Evolutionary conservation across 53 echinoderm and acorn worm genomes (phyloP).

Genomic region (Actinopyga echinites): DNA sequence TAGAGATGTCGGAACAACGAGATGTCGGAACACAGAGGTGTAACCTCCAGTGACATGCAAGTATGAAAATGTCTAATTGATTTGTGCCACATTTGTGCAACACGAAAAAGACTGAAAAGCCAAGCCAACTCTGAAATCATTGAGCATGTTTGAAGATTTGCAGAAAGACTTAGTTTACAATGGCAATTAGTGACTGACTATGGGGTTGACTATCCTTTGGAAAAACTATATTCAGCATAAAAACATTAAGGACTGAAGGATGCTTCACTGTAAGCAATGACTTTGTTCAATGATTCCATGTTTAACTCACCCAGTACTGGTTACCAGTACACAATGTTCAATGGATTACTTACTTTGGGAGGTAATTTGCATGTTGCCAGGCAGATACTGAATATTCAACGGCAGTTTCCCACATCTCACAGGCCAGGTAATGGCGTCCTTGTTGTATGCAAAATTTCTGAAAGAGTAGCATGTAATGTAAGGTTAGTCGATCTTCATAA

Average conservation of each 20-base stretch:
- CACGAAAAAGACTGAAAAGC: no score
- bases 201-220: no score
- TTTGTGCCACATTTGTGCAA: no score
- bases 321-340: not conserved
- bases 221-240: not conserved
- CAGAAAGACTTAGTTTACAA: no score
- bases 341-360: slow-evolving; percentile 76
- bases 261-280: not conserved
- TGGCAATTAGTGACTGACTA: no score
- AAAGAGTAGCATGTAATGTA: not conserved
- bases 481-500: no score
- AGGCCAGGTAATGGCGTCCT: slow-evolving; percentile 73
- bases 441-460: slow-evolving; percentile 84
- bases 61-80: no score
- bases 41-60: no score
- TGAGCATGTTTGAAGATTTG: no score
- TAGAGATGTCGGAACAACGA: no score
- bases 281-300: not conserved
- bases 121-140: no score
- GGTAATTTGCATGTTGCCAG: slow-evolving; percentile 81
- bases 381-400: slow-evolving; percentile 73
- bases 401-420: slow-evolving; percentile 73
- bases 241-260: not conserved
- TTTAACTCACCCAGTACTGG: not conserved
- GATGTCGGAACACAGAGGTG: no score